A percentile compares a stretch with the other conserved stretches of the same genome.
These are phyloP conservation scores for Ochotona princeps DNA, from an alignment of 2,113 vertebrate genomes.

Conservation along the genomic window DNA sequence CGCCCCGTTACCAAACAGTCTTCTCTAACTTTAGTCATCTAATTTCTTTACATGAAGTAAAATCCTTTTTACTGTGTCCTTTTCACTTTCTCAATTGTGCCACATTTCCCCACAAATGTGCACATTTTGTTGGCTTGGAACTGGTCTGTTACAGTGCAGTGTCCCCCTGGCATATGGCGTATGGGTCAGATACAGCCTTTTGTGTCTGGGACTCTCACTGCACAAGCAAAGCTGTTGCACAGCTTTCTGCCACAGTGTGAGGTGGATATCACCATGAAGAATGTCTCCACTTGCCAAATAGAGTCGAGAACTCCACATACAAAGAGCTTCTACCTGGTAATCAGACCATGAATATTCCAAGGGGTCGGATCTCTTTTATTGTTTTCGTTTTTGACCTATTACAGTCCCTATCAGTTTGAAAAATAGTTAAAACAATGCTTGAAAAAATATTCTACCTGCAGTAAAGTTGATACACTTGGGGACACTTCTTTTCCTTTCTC, in stretches of 20 bases:
- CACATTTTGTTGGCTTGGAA: background rate
- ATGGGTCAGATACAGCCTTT: background rate
- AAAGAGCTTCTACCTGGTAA: background rate
- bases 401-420: too few relatives aligned
- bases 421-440: too few relatives aligned
- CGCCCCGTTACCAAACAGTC: background rate
- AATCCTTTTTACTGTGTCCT: background rate
- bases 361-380: background rate
- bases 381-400: too few relatives aligned
- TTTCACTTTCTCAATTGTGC: background rate
- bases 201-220: background rate
- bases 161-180: background rate
- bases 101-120: accelerated
- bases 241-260: background rate
- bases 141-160: background rate
- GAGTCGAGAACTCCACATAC: background rate
- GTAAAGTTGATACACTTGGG: too few relatives aligned
- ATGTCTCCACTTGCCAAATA: background rate
- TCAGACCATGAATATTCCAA: background rate
- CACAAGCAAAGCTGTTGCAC: background rate
- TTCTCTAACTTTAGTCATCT: background rate
- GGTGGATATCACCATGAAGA: too few relatives aligned
- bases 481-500: too few relatives aligned
- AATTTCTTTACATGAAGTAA: conserved; percentile 1
- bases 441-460: too few relatives aligned